Percentiles rank a stretch among this genome's conserved stretches.
Conservation (phyloP, 2,797 vertebrate species). For the Tolypeutes matacus region DNA sequence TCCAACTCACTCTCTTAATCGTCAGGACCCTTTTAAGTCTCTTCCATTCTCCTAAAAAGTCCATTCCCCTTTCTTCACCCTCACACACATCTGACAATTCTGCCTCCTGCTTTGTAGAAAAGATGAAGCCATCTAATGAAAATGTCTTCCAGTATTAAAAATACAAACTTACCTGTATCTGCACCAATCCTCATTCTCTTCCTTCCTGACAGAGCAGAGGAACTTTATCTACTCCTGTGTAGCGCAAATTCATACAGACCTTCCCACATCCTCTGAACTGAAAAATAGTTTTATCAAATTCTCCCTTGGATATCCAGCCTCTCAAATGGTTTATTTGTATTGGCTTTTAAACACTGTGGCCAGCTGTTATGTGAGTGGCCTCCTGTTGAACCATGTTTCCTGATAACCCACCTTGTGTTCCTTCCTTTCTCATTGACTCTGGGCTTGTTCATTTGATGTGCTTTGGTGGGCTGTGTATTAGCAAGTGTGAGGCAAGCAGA, state of each 20-base stretch:
- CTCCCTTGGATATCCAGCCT: not conserved
- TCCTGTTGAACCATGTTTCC: not conserved
- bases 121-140: not conserved
- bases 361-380: accelerated
- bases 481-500: not conserved
- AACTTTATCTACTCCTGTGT: not conserved
- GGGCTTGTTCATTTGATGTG: no score
- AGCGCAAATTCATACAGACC: not conserved
- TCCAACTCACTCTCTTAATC: not conserved
- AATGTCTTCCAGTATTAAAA: not conserved
- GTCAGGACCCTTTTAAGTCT: not conserved
- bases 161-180: not conserved
- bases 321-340: not conserved
- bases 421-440: not conserved
- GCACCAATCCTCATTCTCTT: not conserved
- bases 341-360: not conserved
- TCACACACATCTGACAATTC: not conserved
- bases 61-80: not conserved
- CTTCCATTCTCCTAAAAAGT: not conserved
- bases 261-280: not conserved
- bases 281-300: not conserved
- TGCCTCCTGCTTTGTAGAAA: not conserved
- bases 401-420: not conserved
- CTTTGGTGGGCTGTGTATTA: not conserved
- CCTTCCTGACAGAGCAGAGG: not conserved